Evolutionary conservation across 2,113 vertebrate genomes (phyloP).

Genomic region (Hippocampus mohnikei): DNA sequence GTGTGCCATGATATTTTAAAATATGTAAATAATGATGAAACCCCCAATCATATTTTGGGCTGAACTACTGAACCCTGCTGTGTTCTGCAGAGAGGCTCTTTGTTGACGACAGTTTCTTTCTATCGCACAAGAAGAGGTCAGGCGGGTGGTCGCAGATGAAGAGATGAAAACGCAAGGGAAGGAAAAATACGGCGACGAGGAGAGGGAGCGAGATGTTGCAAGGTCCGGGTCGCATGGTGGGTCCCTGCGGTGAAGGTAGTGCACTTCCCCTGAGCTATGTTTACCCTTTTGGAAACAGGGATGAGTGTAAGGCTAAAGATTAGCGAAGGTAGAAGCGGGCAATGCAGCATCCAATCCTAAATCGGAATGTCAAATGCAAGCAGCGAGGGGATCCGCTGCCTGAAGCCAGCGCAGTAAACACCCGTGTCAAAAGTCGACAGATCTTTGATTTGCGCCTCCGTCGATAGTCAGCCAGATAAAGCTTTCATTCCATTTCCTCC

Average conservation of each 20-base stretch:
- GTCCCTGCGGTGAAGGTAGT: conserved; percentile 39
- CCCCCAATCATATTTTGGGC: background rate
- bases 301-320: conserved; percentile 34
- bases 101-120: conserved; percentile 13
- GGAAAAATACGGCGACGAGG: conserved; percentile 1
- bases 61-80: conserved; percentile 28
- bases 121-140: conserved; percentile 39
- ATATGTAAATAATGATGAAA: background rate
- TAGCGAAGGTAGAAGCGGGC: conserved; percentile 40
- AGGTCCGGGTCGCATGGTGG: conserved; percentile 46
- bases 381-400: conserved; percentile 34
- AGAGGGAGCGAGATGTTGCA: conserved; percentile 34
- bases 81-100: conserved; percentile 27
- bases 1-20: background rate
- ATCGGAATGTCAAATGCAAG: conserved; percentile 59
- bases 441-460: conserved; percentile 69
- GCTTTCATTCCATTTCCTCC: conserved; percentile 29
- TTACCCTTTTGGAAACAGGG: conserved; percentile 64
- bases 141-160: conserved; percentile 28
- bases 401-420: conserved; percentile 29
- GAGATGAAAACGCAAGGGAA: conserved; percentile 24
- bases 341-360: conserved; percentile 54
- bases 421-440: conserved; percentile 60
- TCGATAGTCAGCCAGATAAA: conserved; percentile 66
- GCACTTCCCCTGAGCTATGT: conserved; percentile 63